These are phyloP conservation scores for Neuroterus valhalla DNA, from an alignment of 1,140 invertebrate genomes.

Conservation along the genomic window DNA sequence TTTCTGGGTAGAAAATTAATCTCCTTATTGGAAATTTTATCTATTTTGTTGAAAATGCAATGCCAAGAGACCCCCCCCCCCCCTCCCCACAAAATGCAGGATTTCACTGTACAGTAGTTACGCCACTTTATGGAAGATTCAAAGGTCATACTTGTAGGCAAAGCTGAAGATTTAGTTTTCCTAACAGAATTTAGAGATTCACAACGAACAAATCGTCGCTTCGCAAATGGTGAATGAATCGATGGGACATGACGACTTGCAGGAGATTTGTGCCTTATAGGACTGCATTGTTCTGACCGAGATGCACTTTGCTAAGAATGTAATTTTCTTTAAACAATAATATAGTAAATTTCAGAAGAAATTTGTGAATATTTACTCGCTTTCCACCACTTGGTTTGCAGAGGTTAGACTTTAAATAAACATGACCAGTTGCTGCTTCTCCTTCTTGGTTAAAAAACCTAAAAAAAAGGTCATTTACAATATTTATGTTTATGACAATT, in stretches of 20 bases:
- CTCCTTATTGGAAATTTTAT: no score
- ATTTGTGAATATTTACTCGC: not conserved
- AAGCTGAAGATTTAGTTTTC: not conserved
- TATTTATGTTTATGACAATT: not conserved
- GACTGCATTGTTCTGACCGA: not conserved
- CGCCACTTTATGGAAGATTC: no score
- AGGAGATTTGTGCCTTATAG: not conserved
- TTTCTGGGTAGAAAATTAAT: no score
- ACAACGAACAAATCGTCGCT: not conserved
- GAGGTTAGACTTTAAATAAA: not conserved
- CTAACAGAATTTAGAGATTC: not conserved
- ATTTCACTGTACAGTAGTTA: no score
- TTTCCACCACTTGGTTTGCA: not conserved
- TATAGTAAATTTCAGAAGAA: not conserved
- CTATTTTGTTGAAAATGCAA: no score
- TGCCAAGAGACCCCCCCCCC: no score
- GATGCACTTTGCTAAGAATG: not conserved
- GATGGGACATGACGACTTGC: not conserved
- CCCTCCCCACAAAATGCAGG: no score
- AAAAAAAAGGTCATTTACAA: not conserved
- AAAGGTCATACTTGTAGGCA: not conserved
- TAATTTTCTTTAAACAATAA: not conserved
- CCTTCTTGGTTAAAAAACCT: not conserved
- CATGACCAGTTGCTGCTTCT: not conserved
- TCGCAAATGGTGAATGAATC: not conserved